Evolutionary conservation across 1,140 invertebrate species (phyloP), one percentile per base, ranked within the genome.

Genomic region (Acromyrmex heyeri): DNA sequence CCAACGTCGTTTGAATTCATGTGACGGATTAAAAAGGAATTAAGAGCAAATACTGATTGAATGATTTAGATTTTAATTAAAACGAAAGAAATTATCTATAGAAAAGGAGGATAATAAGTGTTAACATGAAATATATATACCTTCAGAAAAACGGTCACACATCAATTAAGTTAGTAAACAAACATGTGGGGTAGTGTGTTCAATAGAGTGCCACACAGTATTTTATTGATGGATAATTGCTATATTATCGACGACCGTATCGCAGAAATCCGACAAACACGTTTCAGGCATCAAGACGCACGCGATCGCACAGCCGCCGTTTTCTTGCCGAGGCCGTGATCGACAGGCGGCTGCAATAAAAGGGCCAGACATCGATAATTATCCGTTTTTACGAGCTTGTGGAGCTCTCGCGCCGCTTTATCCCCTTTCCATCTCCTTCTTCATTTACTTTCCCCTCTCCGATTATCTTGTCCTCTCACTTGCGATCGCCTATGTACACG

Each of bases 311-410:
- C 53, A 73, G 44, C 34, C 82, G 38, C 5, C 59, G 38, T 6
- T 44, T 85, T 78, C 48, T 65, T 85, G 61, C 16, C 34, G 59
- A 65, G 48, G 34, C 69, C 65, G 34, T 77, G 85, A 88, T 88
- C 87, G 88, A 88, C 79, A 81, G 70, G 65, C 76, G 87, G 85
- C 65, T 72, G 91, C 87, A 91, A 93, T 93, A 92, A 93, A 93
- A 92, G 90, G 90, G 87, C 93, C 65, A 91, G 91, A 93, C 91
- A 91, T 93, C 92, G 91, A 94, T 95, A 94, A 95, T 95, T 93
- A 93, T 88, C 82, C 90, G 88, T 93, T 94, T 94, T 94, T 94
- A 91, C 89, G 90, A 93, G 90, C 86, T 78, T 88, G 89, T 89
- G 14, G 14, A 64, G 59, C 34, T 64, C 77, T 50, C 61, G 10